Evolutionary conservation across 2,888 invertebrate genomes (phyloP).

Genomic region (Phengaris arion): DNA sequence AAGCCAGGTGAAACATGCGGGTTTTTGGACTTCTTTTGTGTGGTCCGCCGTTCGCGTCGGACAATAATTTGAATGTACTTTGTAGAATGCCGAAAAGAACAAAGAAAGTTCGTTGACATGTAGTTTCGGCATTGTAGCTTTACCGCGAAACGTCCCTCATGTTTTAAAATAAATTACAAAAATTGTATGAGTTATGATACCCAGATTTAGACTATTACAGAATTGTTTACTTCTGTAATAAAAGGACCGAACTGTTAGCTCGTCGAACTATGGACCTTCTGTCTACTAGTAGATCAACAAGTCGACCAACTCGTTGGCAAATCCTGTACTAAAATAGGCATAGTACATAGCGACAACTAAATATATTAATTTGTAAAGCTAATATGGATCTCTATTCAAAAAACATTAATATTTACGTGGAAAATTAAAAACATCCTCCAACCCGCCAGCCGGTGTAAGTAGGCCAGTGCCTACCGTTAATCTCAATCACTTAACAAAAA

Average conservation of each 20-base stretch:
- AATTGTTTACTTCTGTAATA: no score
- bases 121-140: conserved; percentile 12
- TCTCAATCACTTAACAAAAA: conserved; percentile 13
- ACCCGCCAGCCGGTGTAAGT: background rate
- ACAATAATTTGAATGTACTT: conserved; percentile 9
- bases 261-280: no score
- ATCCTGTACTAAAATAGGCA: no score
- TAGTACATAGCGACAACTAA: background rate
- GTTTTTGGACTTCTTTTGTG: background rate
- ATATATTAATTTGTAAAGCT: background rate
- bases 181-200: background rate
- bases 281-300: no score
- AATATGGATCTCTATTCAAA: background rate
- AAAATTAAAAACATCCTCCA: background rate
- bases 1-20: background rate
- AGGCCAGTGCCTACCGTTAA: conserved; percentile 15
- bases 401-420: background rate
- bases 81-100: conserved; percentile 6
- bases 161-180: conserved; percentile 1
- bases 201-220: no score
- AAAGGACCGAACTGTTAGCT: no score
- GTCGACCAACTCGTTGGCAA: background rate
- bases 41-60: background rate
- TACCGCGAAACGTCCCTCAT: background rate
- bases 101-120: conserved; percentile 19